Conservation (phyloP, 1,140 invertebrate species). For the Drosophila repletoides region DNA sequence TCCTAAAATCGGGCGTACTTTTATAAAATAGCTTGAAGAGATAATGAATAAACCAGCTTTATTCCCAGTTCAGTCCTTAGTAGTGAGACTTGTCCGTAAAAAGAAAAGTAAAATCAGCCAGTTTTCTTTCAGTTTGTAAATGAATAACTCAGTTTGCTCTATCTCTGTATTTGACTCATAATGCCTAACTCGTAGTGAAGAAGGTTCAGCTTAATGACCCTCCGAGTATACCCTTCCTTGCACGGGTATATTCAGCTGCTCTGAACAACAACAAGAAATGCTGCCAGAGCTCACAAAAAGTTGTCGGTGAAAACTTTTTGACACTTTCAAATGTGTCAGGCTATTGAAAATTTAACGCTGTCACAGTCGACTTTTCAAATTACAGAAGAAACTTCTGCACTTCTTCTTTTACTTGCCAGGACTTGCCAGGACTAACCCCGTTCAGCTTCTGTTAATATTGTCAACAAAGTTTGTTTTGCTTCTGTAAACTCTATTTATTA, state of each 20-base stretch:
- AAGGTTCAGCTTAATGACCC: background rate
- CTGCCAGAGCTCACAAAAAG: slow-evolving; percentile 18
- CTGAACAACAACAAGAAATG: slow-evolving; percentile 11
- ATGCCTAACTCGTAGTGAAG: too few species aligned
- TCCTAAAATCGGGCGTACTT: too few species aligned
- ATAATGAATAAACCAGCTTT: too few species aligned
- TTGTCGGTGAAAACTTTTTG: slow-evolving; percentile 38
- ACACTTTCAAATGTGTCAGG: slow-evolving; percentile 43
- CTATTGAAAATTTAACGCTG: slow-evolving; percentile 49
- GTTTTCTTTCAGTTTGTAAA: too few species aligned
- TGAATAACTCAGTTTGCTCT: too few species aligned
- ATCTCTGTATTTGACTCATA: too few species aligned
- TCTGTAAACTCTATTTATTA: background rate
- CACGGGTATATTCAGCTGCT: background rate
- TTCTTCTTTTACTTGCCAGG: background rate
- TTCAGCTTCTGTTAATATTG: slow-evolving; percentile 2
- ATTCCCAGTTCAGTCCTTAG: too few species aligned
- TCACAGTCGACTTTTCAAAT: slow-evolving; percentile 39
- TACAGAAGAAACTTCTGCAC: slow-evolving; percentile 32
- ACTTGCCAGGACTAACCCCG: background rate
- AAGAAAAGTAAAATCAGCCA: too few species aligned
- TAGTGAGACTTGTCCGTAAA: too few species aligned
- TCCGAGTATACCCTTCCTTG: background rate
- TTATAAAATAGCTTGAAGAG: too few species aligned
- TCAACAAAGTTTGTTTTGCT: background rate